A percentile compares a stretch with the other conserved stretches of the same genome.
Conservation (phyloP, 1,140 invertebrate genomes). For the Drosophila suzukii region DNA sequence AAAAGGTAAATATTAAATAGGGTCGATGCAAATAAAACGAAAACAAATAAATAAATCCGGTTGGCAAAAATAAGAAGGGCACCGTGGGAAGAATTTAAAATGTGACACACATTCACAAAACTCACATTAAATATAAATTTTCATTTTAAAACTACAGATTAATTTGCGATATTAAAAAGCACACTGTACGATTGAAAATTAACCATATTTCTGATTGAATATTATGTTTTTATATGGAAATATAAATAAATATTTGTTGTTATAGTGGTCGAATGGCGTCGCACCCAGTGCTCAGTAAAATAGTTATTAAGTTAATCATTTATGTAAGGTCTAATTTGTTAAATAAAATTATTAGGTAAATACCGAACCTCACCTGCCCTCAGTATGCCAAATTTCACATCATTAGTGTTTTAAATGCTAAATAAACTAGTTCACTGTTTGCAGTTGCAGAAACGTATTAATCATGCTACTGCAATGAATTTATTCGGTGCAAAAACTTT, state of each 20-base stretch:
- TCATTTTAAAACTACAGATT: background rate
- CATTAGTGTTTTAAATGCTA: background rate
- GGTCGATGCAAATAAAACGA: background rate
- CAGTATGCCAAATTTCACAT: background rate
- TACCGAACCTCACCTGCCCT: background rate
- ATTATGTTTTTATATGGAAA: too few species aligned
- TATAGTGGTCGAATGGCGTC: too few species aligned
- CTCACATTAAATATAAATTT: background rate
- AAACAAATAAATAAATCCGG: background rate
- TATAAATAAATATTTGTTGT: too few species aligned
- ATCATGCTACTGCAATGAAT: background rate
- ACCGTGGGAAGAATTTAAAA: background rate
- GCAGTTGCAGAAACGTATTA: background rate
- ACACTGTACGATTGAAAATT: too few species aligned
- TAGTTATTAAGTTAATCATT: too few species aligned
- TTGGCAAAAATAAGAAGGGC: background rate
- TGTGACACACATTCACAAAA: background rate
- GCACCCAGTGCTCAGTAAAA: too few species aligned
- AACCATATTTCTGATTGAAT: too few species aligned
- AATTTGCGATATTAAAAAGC: background rate
- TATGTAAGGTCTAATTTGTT: too few species aligned
- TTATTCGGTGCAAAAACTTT: conserved; percentile 4
- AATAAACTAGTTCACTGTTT: background rate
- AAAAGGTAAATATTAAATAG: conserved; percentile 47
- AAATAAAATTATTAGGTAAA: background rate